Evolutionary conservation across 2,888 invertebrate genomes (phyloP).

Genomic region (Lomographa bimaculata): DNA sequence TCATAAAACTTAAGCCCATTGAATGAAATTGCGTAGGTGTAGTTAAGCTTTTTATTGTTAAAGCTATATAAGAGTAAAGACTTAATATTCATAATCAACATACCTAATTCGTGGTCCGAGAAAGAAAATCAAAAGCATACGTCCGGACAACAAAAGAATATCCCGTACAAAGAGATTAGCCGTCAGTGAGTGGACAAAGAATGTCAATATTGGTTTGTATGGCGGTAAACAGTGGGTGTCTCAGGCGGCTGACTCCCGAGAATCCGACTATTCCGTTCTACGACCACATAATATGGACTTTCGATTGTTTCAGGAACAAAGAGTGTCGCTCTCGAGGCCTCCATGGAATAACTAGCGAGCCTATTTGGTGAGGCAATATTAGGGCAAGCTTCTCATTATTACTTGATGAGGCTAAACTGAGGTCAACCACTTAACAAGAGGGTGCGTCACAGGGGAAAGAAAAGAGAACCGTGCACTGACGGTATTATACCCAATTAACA

Average conservation of each 20-base stretch:
- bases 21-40: slow-evolving; percentile 9
- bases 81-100: slow-evolving; percentile 22
- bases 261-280: slow-evolving; percentile 56
- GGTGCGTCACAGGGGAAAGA: background rate
- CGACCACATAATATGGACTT: slow-evolving; percentile 46
- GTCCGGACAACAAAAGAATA: slow-evolving; percentile 58
- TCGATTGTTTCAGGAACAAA: slow-evolving; percentile 63
- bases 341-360: slow-evolving; percentile 28
- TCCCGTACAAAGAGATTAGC: slow-evolving; percentile 69
- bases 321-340: slow-evolving; percentile 36
- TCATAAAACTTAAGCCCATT: slow-evolving; percentile 5
- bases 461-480: slow-evolving; percentile 1
- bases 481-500: slow-evolving; percentile 2
- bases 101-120: slow-evolving; percentile 15
- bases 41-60: slow-evolving; percentile 5
- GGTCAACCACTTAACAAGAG: slow-evolving; percentile 1
- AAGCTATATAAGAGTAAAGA: slow-evolving; percentile 6
- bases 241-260: slow-evolving; percentile 61
- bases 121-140: slow-evolving; percentile 40
- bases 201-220: slow-evolving; percentile 78
- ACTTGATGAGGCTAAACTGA: slow-evolving; percentile 11
- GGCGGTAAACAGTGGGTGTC: slow-evolving; percentile 63
- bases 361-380: slow-evolving; percentile 14
- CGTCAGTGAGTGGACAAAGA: slow-evolving; percentile 70
- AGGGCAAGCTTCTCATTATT: slow-evolving; percentile 12